phyloP scores from a whole-genome alignment of 2,797 vertebrate genomes.

The Diplodus puntazzo region DNA sequence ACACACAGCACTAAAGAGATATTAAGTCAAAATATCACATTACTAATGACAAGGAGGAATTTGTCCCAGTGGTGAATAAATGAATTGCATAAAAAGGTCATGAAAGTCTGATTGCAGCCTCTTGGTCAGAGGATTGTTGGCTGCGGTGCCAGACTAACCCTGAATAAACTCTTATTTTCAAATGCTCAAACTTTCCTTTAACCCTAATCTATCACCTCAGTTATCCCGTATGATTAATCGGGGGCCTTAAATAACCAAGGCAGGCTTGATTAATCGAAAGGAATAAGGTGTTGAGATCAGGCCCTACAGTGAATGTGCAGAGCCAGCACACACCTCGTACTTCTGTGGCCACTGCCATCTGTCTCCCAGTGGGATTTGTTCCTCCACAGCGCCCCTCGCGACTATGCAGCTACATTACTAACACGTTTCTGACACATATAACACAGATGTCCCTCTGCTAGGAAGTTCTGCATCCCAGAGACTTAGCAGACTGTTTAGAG shows the following conservation, averaged over 20 bases:
- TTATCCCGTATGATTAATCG: slow-evolving; percentile 84
- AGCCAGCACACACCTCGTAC: slow-evolving; percentile 81
- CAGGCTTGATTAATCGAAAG: slow-evolving; percentile 81
- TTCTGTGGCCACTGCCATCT: slow-evolving; percentile 84
- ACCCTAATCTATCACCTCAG: slow-evolving; percentile 85
- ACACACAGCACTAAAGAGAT: slow-evolving; percentile 17
- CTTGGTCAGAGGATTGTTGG: slow-evolving; percentile 37
- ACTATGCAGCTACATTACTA: slow-evolving; percentile 58
- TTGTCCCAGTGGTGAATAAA: slow-evolving; percentile 31
- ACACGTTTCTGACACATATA: slow-evolving; percentile 67
- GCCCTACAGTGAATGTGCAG: slow-evolving; percentile 83
- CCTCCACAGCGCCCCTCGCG: slow-evolving; percentile 71
- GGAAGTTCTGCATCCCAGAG: slow-evolving; percentile 32
- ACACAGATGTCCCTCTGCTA: slow-evolving; percentile 63
- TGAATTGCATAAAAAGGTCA: slow-evolving; percentile 15
- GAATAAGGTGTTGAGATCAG: slow-evolving; percentile 81
- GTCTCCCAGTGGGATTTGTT: slow-evolving; percentile 81
- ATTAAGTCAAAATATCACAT: slow-evolving; percentile 49
- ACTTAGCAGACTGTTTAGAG: slow-evolving; percentile 30
- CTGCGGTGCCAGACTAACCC: slow-evolving; percentile 38
- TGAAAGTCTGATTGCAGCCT: slow-evolving; percentile 30
- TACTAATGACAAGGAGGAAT: slow-evolving; percentile 40
- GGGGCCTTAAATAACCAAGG: slow-evolving; percentile 81
- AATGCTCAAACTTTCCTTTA: slow-evolving; percentile 81
- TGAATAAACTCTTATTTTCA: slow-evolving; percentile 64